Conservation (phyloP, 2,113 vertebrate species). For the Saccopteryx leptura region DNA sequence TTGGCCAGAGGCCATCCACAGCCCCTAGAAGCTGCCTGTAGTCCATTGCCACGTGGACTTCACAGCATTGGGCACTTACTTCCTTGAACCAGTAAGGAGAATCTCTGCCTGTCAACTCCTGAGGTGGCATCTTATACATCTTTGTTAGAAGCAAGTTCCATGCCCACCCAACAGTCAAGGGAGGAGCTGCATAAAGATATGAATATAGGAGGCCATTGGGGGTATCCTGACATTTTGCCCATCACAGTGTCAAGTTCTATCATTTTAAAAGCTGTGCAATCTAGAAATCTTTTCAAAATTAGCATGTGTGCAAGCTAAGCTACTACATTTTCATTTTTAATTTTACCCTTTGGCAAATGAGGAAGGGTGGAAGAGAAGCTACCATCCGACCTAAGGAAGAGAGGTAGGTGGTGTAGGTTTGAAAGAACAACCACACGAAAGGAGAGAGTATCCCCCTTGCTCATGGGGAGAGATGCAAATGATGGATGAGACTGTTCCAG, state of each 20-base stretch:
- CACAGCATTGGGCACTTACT: background rate
- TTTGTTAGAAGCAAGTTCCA: background rate
- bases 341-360: constrained; percentile 1
- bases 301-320: background rate
- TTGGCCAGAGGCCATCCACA: background rate
- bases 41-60: background rate
- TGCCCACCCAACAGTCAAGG: background rate
- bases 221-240: background rate
- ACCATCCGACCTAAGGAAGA: background rate
- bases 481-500: background rate
- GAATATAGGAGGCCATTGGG: background rate
- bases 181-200: background rate
- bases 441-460: background rate
- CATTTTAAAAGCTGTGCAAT: background rate
- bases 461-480: background rate
- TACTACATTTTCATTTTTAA: background rate
- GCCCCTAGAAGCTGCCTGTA: background rate
- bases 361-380: constrained; percentile 26
- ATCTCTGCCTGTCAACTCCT: background rate
- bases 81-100: background rate
- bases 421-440: constrained; percentile 28
- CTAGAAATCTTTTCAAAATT: background rate
- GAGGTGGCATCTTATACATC: background rate
- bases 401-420: background rate
- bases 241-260: background rate